phyloP scores from a whole-genome alignment of 2,797 vertebrate species.

The Taeniopygia guttata region DNA sequence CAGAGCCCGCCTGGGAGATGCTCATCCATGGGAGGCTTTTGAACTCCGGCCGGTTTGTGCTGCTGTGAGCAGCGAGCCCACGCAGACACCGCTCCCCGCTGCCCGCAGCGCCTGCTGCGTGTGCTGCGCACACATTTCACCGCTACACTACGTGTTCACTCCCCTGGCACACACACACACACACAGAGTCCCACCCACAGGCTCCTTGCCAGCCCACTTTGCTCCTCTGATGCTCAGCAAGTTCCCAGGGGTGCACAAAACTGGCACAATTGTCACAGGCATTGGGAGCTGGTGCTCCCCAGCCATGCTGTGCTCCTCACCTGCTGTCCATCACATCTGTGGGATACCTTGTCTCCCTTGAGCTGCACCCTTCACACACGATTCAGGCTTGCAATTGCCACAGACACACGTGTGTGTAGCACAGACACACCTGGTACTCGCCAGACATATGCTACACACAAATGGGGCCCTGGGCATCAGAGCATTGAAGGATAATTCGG shows the following conservation, averaged over 20 bases:
- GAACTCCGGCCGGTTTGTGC: neutral
- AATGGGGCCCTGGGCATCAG: neutral
- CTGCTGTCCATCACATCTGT: accelerated
- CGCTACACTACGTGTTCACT: neutral
- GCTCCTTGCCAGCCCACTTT: neutral
- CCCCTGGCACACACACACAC: neutral
- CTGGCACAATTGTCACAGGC: neutral
- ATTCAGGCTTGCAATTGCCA: neutral
- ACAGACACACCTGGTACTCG: neutral
- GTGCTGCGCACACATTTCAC: neutral
- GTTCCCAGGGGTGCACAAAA: accelerated
- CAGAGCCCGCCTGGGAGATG: neutral
- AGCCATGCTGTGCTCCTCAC: neutral
- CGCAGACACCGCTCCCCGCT: neutral
- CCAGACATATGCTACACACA: accelerated
- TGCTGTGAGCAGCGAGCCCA: neutral
- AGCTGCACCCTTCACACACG: accelerated
- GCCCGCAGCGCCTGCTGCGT: neutral
- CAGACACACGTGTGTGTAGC: accelerated
- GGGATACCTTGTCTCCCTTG: neutral
- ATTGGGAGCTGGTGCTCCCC: neutral
- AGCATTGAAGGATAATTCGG: neutral
- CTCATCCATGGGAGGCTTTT: neutral
- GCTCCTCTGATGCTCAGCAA: accelerated
- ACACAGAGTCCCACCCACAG: accelerated